Conservation (phyloP, 2,113 vertebrate genomes). For the Cacatua alba region DNA sequence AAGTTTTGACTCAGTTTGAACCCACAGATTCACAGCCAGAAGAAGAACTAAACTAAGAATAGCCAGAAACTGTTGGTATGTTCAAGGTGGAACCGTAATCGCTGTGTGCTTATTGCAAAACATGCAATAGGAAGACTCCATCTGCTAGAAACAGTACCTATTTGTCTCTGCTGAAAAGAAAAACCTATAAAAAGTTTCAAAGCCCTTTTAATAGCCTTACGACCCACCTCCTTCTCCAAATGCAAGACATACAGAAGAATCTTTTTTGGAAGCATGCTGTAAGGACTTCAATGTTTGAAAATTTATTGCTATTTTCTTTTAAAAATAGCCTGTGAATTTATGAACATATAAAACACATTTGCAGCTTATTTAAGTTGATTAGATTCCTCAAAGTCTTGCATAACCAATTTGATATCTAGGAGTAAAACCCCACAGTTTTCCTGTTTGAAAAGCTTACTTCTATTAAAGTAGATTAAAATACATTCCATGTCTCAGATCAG, state of each 20-base stretch:
- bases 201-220: neutral
- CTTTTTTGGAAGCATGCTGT: neutral
- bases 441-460: slow-evolving; percentile 9
- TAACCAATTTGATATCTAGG: neutral
- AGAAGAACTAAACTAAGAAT: neutral
- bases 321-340: slow-evolving; percentile 1
- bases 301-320: neutral
- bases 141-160: neutral
- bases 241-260: neutral
- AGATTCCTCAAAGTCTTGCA: neutral
- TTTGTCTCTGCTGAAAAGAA: neutral
- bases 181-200: neutral
- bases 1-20: neutral
- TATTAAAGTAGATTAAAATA: slow-evolving; percentile 22
- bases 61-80: neutral
- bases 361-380: neutral
- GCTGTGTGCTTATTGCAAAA: neutral
- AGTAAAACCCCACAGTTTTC: neutral
- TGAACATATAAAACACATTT: slow-evolving; percentile 10
- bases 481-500: neutral
- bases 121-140: neutral
- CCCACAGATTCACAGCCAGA: neutral
- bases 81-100: neutral
- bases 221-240: neutral
- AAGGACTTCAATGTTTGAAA: neutral